Percentiles rank a stretch among this genome's conserved stretches.
phyloP scores from a whole-genome alignment of 2,797 vertebrate genomes.

The Lacerta agilis region DNA sequence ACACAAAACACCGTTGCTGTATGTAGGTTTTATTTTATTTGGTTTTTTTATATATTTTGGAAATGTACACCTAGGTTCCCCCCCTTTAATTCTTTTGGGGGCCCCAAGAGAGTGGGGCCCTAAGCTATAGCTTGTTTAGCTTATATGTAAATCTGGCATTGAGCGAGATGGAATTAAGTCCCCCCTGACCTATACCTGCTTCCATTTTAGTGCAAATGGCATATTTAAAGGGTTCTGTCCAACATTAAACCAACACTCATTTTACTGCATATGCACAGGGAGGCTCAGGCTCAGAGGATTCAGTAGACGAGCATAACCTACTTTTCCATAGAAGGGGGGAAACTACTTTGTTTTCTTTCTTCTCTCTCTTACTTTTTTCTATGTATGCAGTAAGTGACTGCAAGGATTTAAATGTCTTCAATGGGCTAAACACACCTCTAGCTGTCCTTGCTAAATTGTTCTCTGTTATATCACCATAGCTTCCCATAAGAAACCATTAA shows the following conservation, averaged over 20 bases:
- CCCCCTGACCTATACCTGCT: neutral
- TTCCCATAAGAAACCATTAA: neutral
- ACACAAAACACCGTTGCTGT: no score
- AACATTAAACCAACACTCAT: neutral
- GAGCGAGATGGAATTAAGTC: neutral
- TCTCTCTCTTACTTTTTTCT: neutral
- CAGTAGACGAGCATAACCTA: neutral
- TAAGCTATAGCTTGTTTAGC: no score
- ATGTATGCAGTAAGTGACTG: neutral
- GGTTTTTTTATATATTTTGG: no score
- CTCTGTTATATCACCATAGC: constrained; percentile 9
- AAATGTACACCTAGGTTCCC: no score
- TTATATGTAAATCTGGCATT: no score
- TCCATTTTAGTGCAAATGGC: neutral
- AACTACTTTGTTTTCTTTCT: neutral
- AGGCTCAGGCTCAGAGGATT: neutral
- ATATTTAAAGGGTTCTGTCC: neutral
- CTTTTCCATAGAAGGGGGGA: no score
- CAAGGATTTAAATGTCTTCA: neutral
- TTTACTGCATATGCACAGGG: neutral
- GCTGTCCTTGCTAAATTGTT: constrained; percentile 8
- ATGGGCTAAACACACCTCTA: neutral
- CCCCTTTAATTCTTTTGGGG: no score
- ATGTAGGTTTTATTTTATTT: no score
- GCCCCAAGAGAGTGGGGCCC: no score